Base-by-base conservation (phyloP, 2,113 vertebrate species). In the Poeciliopsis retropinna region DNA sequence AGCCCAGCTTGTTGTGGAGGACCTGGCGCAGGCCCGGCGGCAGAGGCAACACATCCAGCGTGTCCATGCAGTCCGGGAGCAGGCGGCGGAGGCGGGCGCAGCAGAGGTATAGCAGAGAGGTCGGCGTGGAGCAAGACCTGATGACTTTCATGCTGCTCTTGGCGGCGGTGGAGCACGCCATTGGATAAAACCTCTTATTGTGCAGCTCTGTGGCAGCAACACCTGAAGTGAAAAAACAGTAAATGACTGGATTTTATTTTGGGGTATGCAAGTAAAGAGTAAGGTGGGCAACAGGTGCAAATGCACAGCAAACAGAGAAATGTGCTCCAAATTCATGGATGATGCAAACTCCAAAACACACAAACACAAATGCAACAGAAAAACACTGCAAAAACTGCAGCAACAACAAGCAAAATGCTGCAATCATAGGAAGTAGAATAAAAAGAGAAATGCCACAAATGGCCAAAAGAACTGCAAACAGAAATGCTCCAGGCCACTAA, bases 71-170 rank as follows among this genome's bases (percentile, higher is more conserved):
- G 85, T 95, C 85, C 0, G 98, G 98, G 54, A 97, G 93, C 81
- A 99, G 95, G 92, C 97, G 97, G 69, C 97, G 97, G 67, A 99
- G 95, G 82, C 97, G 97, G 67, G 94, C 95, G 9, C 98, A 99
- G 91, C 98, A 99, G 14, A 99, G 95, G 81, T 97, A 99, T 83
- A 99, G 97, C 82, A 99, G 94, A 51, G 97, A 99, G 0, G 98
- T 99, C 86, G 94, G 90, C 15, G 96, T 96, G 19, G 95, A 96
- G 0, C 97, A 97, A 0, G 96, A 98, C 0, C 97, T 91, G 92
- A 99, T 99, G 78, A 99, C 96, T 90, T 99, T 99, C 98, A 99
- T 99, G 94, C 97, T 99, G 94, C 98, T 99, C 77, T 97, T 98
- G 4, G 98, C 98, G 0, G 98, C 98, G 0, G 98, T 99, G 2